phyloP scores from a whole-genome alignment of 2,113 vertebrate genomes.

The Halichoeres trimaculatus region DNA sequence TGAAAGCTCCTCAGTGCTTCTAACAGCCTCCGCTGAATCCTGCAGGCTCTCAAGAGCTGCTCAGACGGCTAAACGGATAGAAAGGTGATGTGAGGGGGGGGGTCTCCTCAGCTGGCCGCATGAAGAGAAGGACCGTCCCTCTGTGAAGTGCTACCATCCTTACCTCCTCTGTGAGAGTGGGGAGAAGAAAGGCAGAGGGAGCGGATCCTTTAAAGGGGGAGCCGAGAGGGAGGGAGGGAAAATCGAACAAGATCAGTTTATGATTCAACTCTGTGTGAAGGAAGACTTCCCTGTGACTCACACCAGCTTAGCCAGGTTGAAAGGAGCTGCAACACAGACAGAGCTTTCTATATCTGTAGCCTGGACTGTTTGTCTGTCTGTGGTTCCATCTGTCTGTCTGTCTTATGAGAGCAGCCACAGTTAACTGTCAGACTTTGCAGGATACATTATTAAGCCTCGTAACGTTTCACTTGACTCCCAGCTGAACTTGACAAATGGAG shows the following conservation, averaged over 20 bases:
- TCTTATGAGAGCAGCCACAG: constrained; percentile 26
- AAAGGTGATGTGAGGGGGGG: constrained; percentile 60
- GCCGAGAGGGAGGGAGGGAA: constrained; percentile 37
- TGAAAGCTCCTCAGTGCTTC: constrained; percentile 78
- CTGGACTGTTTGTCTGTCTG: constrained; percentile 32
- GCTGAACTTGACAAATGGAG: too few species aligned
- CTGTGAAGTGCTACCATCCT: constrained; percentile 78
- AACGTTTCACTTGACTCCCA: too few species aligned
- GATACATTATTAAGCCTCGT: background rate
- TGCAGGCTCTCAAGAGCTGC: constrained; percentile 60
- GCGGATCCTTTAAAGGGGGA: constrained; percentile 61
- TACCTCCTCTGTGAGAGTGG: constrained; percentile 71
- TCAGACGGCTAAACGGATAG: constrained; percentile 51
- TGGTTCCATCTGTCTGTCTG: background rate
- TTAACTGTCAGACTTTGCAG: background rate
- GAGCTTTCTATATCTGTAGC: constrained; percentile 51
- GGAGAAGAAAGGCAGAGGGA: constrained; percentile 70
- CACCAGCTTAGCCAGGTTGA: constrained; percentile 68
- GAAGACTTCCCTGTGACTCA: constrained; percentile 76
- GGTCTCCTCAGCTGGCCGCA: constrained; percentile 78
- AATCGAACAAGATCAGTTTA: constrained; percentile 85
- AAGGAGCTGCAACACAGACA: constrained; percentile 55
- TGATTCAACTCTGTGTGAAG: constrained; percentile 73
- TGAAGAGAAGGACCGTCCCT: constrained; percentile 75
- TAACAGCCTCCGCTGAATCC: constrained; percentile 68